Evolutionary conservation across 2,888 invertebrate species (phyloP).

Genomic region (Ecliptopera silaceata): DNA sequence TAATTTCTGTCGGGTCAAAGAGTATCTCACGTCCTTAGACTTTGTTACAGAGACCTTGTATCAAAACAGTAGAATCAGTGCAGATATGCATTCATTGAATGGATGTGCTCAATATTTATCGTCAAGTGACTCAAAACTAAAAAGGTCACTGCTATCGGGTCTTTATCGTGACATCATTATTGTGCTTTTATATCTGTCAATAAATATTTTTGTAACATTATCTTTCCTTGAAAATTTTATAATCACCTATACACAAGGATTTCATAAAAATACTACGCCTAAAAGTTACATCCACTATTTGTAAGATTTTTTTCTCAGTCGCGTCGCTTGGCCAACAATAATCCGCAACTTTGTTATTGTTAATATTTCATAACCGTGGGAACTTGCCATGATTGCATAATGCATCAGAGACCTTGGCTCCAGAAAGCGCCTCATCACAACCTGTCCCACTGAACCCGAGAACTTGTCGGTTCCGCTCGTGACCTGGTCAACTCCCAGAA

Average conservation of each 20-base stretch:
- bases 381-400: constrained; percentile 35
- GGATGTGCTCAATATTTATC: constrained; percentile 34
- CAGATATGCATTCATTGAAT: constrained; percentile 44
- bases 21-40: constrained; percentile 51
- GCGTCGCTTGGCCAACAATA: no score
- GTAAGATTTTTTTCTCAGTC: no score
- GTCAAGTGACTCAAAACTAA: constrained; percentile 23
- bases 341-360: no score
- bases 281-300: background rate
- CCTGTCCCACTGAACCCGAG: constrained; percentile 51
- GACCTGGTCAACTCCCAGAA: constrained; percentile 49
- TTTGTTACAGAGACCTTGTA: constrained; percentile 49
- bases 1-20: constrained; percentile 57
- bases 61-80: constrained; percentile 43
- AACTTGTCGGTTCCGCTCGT: constrained; percentile 48
- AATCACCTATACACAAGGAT: background rate
- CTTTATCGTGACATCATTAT: constrained; percentile 17
- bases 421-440: constrained; percentile 26
- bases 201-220: background rate
- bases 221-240: background rate
- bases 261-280: background rate
- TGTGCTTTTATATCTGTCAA: background rate
- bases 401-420: constrained; percentile 47
- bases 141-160: constrained; percentile 30
- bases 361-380: constrained; percentile 23